Base-by-base conservation (phyloP, 35 echinoderm and acorn worm species). In the Eucidaris tribuloides region DNA sequence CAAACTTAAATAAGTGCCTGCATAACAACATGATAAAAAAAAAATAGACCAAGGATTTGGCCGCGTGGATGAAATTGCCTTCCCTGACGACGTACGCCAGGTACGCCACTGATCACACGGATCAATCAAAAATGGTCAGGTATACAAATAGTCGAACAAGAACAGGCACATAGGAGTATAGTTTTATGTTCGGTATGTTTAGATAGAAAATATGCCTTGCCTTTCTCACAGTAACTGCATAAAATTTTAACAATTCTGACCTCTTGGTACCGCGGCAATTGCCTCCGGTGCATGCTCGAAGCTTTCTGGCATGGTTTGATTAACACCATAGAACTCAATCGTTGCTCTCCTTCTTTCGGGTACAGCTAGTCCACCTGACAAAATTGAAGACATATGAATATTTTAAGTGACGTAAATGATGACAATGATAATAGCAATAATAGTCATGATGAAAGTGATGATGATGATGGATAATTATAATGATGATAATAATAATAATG, bases 241-340 rank as follows among this genome's bases (percentile, higher is more conserved):
- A 9, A n/a, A n/a, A 9, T n/a, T n/a, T n/a, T 11, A 11, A 25
- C 19, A 41, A 7, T 24, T 31, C 36, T 35, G 4, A 83, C 81
- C 55, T 40, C 25, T 50, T 7, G 39, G 76, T 2, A 88, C 13
- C 34, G 54, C 46, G 3, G 57, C 85, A 66, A 88, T 79, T 77
- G 65, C 37, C 55, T 88, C 85, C 4, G 85, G 85, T 4, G 85
- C 76, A 20, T 80, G 45, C 33, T 88, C 85, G 31, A 80, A 20
- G 18, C 64, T 56, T 19, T 79, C 72, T 22, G 58, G 52, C 5
- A 88, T 40, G 5, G 85, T 80, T 1, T 66, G 32, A 35, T 88
- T 88, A 3, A 88, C 77, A 11, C 68, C 68, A 9, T 74, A 74
- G n/a, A 74, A 74, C 41, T 74, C 68, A 7, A 74, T 41, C 37